Conservation (phyloP, 1,140 invertebrate species). For the Neotoxoptera formosana region DNA sequence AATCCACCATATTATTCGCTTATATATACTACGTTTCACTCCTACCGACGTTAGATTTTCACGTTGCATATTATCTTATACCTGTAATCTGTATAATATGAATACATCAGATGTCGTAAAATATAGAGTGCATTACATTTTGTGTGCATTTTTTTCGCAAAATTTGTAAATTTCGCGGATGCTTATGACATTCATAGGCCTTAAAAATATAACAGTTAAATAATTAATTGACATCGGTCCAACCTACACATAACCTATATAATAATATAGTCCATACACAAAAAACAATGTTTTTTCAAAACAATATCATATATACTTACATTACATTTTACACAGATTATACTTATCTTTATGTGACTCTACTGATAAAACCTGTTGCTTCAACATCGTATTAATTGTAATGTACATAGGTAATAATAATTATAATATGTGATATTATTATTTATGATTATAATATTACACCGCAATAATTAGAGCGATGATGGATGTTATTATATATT, state of each 20-base stretch:
- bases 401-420: too few species aligned
- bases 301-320: background rate
- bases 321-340: background rate
- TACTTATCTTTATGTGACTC: too few species aligned
- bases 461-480: too few species aligned
- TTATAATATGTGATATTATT: too few species aligned
- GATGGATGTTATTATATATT: too few species aligned
- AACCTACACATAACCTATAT: too few species aligned
- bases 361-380: too few species aligned
- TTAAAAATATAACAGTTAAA: too few species aligned
- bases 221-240: background rate
- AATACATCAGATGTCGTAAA: background rate
- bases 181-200: background rate
- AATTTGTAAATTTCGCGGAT: background rate
- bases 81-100: too few species aligned
- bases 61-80: background rate
- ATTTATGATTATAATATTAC: too few species aligned
- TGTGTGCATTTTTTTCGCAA: background rate
- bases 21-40: too few species aligned
- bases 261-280: background rate
- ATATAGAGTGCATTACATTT: background rate
- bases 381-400: too few species aligned
- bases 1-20: background rate
- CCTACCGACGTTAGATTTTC: background rate
- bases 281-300: background rate